Base-by-base conservation (phyloP, 2,888 invertebrate genomes). In the Tetropium fuscum region DNA sequence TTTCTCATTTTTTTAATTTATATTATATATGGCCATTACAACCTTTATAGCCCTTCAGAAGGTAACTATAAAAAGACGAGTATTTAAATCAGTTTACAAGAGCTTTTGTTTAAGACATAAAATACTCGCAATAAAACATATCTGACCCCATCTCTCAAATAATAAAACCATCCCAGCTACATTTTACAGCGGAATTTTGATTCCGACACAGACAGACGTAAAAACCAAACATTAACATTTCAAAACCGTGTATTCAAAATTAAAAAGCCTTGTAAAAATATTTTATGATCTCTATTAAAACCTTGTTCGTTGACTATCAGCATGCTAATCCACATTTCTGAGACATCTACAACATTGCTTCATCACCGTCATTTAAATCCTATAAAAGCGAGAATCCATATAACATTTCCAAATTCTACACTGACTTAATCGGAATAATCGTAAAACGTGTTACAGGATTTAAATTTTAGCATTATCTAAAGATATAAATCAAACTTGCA, bases 221-320 rank as follows among this genome's bases (percentile, higher is more conserved):
- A 40, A 38, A 32, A 15, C 19, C 11, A n/a, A n/a, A n/a, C n/a
- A n/a, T n/a, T n/a, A n/a, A n/a, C n/a, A 32, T 34, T 15, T 16
- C 30, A 20, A 25, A 30, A 53, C 15, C 41, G 5, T 36, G 43
- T 53, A 19, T 19, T 19, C 7, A 43, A 53, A 53, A 34, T 32
- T 25, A 41, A 43, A 22, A 22, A 22, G 22, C 8, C 13, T 15
- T 34, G 15, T 19, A 20, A 43, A 20, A 43, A 10, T 25, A 20
- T 53, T 53, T 53, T 53, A 53, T 43, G 30, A 15, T 10, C 10
- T 18, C 43, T 16, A 27, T 53, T 53, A 53, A 43, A 48, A 13
- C 13, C 32, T 53, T 19, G 25, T 43, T 41, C 15, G 27, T n/a
- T 27, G 32, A 34, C 47, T 18, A 48, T 48, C 25, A 34, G 22